Evolutionary conservation across 1,140 invertebrate species (phyloP).

Genomic region (Bathynomus jamesi): DNA sequence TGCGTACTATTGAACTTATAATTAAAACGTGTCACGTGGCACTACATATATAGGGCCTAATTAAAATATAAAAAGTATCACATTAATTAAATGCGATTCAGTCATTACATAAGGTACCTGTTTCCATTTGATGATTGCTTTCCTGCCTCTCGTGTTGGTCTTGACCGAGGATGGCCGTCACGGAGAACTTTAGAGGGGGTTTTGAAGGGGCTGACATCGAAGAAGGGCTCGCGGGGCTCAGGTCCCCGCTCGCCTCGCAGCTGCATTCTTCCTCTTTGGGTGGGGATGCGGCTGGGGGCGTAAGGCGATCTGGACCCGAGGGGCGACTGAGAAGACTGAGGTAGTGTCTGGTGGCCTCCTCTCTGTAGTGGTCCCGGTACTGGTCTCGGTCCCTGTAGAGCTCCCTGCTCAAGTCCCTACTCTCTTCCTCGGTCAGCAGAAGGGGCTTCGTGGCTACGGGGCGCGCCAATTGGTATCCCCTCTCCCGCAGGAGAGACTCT

Average conservation of each 20-base stretch:
- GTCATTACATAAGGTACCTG: no score
- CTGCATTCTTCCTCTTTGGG: neutral
- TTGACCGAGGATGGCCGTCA: constrained; percentile 13
- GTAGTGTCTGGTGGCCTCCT: constrained; percentile 12
- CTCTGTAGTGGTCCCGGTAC: constrained; percentile 1
- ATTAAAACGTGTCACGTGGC: no score
- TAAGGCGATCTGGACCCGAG: constrained; percentile 1
- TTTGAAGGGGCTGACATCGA: neutral
- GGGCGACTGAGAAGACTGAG: constrained; percentile 3
- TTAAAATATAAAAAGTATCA: no score
- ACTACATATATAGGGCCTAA: no score
- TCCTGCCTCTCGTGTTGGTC: neutral
- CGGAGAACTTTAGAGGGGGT: constrained; percentile 14
- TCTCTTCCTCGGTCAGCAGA: constrained; percentile 7
- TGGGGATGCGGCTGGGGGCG: constrained; percentile 6
- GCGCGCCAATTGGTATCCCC: constrained; percentile 10
- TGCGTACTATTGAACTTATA: no score
- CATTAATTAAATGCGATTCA: no score
- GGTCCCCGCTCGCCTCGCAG: neutral
- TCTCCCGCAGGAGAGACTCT: constrained; percentile 8
- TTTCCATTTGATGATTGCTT: neutral
- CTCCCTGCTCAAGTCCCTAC: constrained; percentile 4
- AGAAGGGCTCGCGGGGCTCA: constrained; percentile 1
- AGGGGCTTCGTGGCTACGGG: constrained; percentile 12
- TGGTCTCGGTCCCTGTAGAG: no score